Conservation (phyloP, 2,797 vertebrate genomes). For the Pogoniulus pusillus region DNA sequence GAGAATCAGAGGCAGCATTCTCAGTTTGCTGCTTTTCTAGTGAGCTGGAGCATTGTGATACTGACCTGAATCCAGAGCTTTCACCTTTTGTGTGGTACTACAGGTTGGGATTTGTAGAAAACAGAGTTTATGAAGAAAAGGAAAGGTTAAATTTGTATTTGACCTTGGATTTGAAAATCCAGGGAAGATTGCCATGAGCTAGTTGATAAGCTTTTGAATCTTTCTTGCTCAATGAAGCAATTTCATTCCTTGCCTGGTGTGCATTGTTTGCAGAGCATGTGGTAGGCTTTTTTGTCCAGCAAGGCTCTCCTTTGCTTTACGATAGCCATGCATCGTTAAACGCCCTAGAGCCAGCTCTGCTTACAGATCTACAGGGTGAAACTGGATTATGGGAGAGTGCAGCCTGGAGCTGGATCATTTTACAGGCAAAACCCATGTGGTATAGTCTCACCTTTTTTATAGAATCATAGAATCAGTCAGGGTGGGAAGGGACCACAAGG, state of each 20-base stretch:
- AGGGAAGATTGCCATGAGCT: not conserved
- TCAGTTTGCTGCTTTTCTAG: not conserved
- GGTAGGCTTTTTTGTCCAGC: not conserved
- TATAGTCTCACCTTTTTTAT: not conserved
- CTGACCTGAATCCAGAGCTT: not conserved
- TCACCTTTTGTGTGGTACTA: not conserved
- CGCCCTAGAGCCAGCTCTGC: not conserved
- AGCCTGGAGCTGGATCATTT: not conserved
- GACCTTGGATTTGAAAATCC: constrained; percentile 3
- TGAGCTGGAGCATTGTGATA: not conserved
- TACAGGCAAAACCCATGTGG: not conserved
- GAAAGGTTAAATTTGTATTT: not conserved
- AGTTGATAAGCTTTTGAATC: not conserved
- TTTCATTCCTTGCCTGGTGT: constrained; percentile 1
- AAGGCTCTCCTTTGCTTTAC: not conserved
- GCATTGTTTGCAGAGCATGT: not conserved
- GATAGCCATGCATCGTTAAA: not conserved
- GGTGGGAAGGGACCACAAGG: too few species aligned
- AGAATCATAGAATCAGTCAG: too few species aligned
- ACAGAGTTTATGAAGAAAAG: not conserved
- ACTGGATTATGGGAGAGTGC: not conserved
- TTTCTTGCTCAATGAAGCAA: not conserved
- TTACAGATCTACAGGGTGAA: not conserved
- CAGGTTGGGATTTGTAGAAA: not conserved
- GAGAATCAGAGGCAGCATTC: not conserved